phyloP scores from a whole-genome alignment of 2,888 invertebrate species.

The Epiblema foenella region DNA sequence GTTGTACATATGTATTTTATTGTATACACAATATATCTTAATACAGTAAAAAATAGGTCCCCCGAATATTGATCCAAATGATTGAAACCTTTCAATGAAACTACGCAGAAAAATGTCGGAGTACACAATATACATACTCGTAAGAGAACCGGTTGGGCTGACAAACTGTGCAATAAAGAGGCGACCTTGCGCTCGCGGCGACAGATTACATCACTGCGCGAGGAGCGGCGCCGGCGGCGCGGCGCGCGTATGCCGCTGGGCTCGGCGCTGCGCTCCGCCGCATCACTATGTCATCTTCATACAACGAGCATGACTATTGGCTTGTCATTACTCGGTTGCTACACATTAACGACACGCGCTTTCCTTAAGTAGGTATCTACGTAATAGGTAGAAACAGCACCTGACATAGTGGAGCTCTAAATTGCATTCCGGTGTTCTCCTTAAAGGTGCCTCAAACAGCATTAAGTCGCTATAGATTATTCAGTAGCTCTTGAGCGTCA shows the following conservation, averaged over 20 bases:
- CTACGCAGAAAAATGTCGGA: constrained; percentile 45
- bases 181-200: constrained; percentile 59
- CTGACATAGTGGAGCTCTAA: too few relatives aligned
- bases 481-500: too few relatives aligned
- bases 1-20: too few relatives aligned
- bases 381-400: too few relatives aligned
- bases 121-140: constrained; percentile 37
- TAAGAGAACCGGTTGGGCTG: constrained; percentile 56
- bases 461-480: too few relatives aligned
- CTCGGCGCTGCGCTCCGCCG: constrained; percentile 44
- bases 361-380: background rate
- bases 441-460: too few relatives aligned
- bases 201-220: constrained; percentile 57
- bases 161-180: constrained; percentile 54
- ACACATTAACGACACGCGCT: background rate
- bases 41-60: background rate
- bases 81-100: constrained; percentile 35
- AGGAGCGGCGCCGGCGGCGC: constrained; percentile 50
- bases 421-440: too few relatives aligned
- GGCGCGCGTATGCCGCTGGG: constrained; percentile 53
- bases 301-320: constrained; percentile 6
- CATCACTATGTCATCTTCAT: constrained; percentile 29
- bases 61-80: constrained; percentile 11
- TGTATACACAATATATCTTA: background rate
- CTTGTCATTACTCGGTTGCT: background rate